These are phyloP conservation scores for Anthonomus grandis DNA, from an alignment of 1,140 invertebrate genomes.

Conservation along the genomic window DNA sequence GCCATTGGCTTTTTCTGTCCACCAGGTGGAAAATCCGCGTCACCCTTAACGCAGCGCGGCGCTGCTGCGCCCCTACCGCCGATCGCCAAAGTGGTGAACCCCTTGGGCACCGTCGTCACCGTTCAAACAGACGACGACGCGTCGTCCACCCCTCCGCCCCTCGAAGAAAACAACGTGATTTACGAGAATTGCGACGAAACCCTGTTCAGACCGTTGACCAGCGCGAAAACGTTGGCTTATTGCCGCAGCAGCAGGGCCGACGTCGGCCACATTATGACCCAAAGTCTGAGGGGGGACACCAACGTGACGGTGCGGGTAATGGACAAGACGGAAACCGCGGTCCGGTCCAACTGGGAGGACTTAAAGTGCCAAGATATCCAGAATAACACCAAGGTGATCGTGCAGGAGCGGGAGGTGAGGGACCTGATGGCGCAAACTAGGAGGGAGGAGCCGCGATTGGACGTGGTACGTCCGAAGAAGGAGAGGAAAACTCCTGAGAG, in stretches of 20 bases:
- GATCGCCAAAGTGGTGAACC: slow-evolving; percentile 68
- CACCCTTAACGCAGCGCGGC: slow-evolving; percentile 10
- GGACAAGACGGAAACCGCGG: slow-evolving; percentile 5
- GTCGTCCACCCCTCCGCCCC: slow-evolving; percentile 46
- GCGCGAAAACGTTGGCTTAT: slow-evolving; percentile 37
- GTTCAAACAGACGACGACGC: slow-evolving; percentile 55
- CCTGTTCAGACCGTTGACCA: slow-evolving; percentile 58
- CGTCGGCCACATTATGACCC: slow-evolving; percentile 32
- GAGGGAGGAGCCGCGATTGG: neutral
- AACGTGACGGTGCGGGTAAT: slow-evolving; percentile 38
- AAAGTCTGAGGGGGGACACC: slow-evolving; percentile 33
- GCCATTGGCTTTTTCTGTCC: slow-evolving; percentile 73
- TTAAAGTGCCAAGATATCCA: slow-evolving; percentile 15
- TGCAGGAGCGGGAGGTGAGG: slow-evolving; percentile 10
- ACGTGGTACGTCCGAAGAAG: neutral
- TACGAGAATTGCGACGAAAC: slow-evolving; percentile 62
- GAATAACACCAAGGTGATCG: slow-evolving; percentile 18
- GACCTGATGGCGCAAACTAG: slow-evolving; percentile 12
- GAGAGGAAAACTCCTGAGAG: neutral
- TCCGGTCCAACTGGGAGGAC: slow-evolving; percentile 10
- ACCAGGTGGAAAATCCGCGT: slow-evolving; percentile 60
- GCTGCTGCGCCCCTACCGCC: slow-evolving; percentile 43
- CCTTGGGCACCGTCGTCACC: slow-evolving; percentile 65
- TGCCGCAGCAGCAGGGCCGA: slow-evolving; percentile 25
- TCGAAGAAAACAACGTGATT: slow-evolving; percentile 51